phyloP scores from a whole-genome alignment of 2,888 invertebrate genomes.

The Seladonia tumulorum region DNA sequence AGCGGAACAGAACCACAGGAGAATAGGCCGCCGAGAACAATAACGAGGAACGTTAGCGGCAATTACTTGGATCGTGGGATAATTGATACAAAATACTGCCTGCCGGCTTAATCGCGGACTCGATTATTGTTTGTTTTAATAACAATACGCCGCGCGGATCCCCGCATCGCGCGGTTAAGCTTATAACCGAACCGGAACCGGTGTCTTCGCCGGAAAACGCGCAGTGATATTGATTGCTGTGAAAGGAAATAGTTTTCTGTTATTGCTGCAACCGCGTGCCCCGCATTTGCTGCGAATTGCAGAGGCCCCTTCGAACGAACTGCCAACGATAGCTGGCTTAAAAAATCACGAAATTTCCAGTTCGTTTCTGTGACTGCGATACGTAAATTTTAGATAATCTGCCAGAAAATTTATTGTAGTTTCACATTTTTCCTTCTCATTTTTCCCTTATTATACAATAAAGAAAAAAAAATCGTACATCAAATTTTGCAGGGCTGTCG shows the following conservation, averaged over 20 bases:
- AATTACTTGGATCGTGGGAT: background rate
- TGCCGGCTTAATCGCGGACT: background rate
- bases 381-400: too few relatives aligned
- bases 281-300: background rate
- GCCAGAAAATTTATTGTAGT: background rate
- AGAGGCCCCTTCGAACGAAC: background rate
- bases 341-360: background rate
- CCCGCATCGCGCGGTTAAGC: background rate
- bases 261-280: background rate
- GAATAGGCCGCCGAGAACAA: background rate
- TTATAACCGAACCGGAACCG: background rate
- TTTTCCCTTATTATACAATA: too few relatives aligned
- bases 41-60: conserved; percentile 9
- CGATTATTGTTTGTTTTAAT: conserved; percentile 4
- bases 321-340: background rate
- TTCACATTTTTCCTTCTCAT: background rate
- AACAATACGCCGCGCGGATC: background rate
- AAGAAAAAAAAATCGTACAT: too few relatives aligned
- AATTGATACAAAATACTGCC: background rate
- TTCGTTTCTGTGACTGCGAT: background rate
- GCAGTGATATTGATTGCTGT: background rate
- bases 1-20: background rate
- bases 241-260: background rate
- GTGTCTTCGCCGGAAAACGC: background rate
- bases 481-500: too few relatives aligned